Conservation (phyloP, 2,888 invertebrate species). For the Chorisops tibialis region DNA sequence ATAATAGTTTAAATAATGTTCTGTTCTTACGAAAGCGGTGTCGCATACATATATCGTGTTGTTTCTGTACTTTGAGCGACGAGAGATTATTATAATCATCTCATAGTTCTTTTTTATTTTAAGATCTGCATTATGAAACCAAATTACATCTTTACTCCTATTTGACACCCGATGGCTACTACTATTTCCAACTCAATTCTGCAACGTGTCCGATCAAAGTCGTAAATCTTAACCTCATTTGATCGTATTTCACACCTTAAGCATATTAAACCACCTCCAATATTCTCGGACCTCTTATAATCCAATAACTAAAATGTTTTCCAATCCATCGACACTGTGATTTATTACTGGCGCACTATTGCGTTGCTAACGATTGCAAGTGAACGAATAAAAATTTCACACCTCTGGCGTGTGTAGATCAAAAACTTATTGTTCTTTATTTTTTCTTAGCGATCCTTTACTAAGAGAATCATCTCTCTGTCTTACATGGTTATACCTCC, state of each 20-base stretch:
- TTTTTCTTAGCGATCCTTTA: background rate
- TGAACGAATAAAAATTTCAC: conserved; percentile 23
- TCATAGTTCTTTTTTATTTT: no score
- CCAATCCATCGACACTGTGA: conserved; percentile 17
- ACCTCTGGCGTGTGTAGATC: conserved; percentile 9
- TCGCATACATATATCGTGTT: no score
- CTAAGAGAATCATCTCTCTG: background rate
- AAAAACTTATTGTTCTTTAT: background rate
- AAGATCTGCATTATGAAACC: no score
- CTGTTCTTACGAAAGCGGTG: no score
- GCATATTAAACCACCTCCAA: background rate
- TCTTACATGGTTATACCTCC: background rate
- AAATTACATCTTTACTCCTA: background rate
- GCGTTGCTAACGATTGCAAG: conserved; percentile 16
- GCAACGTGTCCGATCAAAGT: conserved; percentile 20
- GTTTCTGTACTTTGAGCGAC: no score
- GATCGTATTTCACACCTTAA: conserved; percentile 17
- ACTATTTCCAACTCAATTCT: conserved; percentile 14
- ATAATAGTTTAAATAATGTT: no score
- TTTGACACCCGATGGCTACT: conserved; percentile 17
- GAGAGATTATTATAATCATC: no score
- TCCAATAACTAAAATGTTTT: conserved; percentile 16
- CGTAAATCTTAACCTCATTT: conserved; percentile 19
- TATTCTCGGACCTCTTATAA: background rate
- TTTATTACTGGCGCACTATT: conserved; percentile 21